Evolutionary conservation across 2,888 invertebrate genomes (phyloP), one percentile per base, ranked within the genome.

Genomic region (Heliconius aoede): DNA sequence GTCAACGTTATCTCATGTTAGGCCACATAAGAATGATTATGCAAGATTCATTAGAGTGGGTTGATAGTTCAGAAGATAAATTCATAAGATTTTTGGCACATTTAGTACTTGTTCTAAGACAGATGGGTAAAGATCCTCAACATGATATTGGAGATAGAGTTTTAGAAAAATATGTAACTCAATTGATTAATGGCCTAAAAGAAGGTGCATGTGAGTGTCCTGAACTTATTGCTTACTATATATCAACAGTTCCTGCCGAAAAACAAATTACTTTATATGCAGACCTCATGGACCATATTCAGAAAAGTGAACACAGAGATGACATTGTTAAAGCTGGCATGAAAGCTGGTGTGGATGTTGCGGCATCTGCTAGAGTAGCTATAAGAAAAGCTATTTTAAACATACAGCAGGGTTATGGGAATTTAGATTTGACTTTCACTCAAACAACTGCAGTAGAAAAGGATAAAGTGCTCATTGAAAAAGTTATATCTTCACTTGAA

Each of bases 1-100:
- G 98, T 77, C 98, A 99, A 88, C 97, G 98, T 82, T 96, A 96
- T 86, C 90, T 99, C 30, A 98, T 99, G 88, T 92, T 98, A 4
- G 97, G 98, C 81, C 96, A 98, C 85, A 93, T 97, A n/a, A 94
- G 95, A 21, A 94, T 96, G 68, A 93, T 99, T 73, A 95, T 98
- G 90, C 95, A 96, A 81, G 95, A 96, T 80, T 95, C 98, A 82
- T 95, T 96, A 69, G 90, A 91, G 18, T 97, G 97, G 96, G 87
- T 97, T 61, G 95, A 96, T 46, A 92, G 90, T 76, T 89, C 91
- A 32, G 93, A 92, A 62, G 92, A 92, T 65, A 88, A 95, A 83
- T 96, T 97, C 81, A 88, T 98, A 46, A 93, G 99, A 81, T 98
- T 98, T 84, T 94, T 98, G 81, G 96, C 98, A 8, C 99, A 99